Evolutionary conservation across 2,797 vertebrate genomes (phyloP).

Genomic region (Sibirionetta formosa): DNA sequence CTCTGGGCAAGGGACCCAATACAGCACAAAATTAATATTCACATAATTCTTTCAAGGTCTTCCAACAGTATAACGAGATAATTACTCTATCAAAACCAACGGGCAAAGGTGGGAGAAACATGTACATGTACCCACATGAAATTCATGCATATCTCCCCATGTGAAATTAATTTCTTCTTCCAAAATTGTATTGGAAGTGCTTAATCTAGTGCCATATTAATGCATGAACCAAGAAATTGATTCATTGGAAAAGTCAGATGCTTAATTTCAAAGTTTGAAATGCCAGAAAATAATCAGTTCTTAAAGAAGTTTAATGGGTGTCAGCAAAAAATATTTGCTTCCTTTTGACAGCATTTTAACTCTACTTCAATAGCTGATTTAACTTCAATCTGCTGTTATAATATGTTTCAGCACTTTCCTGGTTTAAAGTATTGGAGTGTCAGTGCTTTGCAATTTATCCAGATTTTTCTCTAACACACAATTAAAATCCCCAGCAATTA

Average conservation of each 20-base stretch:
- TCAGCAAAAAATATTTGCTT: constrained; percentile 62
- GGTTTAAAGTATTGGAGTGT: constrained; percentile 27
- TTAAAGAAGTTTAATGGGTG: constrained; percentile 38
- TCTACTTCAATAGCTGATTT: constrained; percentile 67
- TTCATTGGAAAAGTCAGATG: constrained; percentile 19
- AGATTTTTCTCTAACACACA: constrained; percentile 29
- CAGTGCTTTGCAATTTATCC: constrained; percentile 37
- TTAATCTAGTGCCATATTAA: constrained; percentile 26
- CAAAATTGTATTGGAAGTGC: background rate
- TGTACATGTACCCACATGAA: background rate
- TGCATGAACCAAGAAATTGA: constrained; percentile 35
- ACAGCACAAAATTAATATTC: background rate
- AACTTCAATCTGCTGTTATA: constrained; percentile 57
- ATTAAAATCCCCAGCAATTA: constrained; percentile 39
- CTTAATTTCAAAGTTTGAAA: constrained; percentile 42
- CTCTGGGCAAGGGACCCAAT: background rate
- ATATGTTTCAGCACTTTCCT: constrained; percentile 53
- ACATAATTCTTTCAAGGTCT: background rate
- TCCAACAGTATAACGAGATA: background rate
- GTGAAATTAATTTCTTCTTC: background rate
- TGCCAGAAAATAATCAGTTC: constrained; percentile 38
- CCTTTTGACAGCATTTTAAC: constrained; percentile 63
- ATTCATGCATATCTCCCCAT: background rate
- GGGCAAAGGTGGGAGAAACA: background rate
- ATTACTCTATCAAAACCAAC: background rate